Conservation (phyloP, 2,797 vertebrate genomes). For the Pipistrellus kuhlii region DNA sequence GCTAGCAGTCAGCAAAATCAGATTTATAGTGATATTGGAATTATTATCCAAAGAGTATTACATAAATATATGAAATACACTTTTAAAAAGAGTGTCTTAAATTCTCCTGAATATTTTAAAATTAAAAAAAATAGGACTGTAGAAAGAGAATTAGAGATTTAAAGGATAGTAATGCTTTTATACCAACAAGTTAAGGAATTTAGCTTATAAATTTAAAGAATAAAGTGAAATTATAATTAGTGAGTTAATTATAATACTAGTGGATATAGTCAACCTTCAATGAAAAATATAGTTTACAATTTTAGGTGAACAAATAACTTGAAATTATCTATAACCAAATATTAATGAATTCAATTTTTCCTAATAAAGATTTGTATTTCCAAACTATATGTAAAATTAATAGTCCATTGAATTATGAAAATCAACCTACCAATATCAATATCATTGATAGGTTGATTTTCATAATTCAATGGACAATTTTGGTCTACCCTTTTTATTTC, state of each 20-base stretch:
- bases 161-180: not conserved
- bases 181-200: not conserved
- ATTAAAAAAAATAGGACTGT: not conserved
- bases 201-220: not conserved
- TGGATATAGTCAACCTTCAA: not conserved
- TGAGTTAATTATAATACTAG: not conserved
- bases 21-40: not conserved
- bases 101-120: not conserved
- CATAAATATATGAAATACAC: not conserved
- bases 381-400: not conserved
- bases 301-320: not conserved
- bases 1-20: not conserved
- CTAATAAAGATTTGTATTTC: not conserved
- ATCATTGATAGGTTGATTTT: not conserved
- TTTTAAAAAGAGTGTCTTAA: not conserved
- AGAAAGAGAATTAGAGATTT: not conserved
- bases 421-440: not conserved
- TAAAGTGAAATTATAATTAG: not conserved
- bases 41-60: not conserved
- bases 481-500: not conserved
- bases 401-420: not conserved
- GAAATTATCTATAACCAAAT: not conserved
- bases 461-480: not conserved
- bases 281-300: not conserved
- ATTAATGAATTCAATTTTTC: not conserved